phyloP scores from a whole-genome alignment of 2,113 vertebrate species.

The Plestiodon gilberti region DNA sequence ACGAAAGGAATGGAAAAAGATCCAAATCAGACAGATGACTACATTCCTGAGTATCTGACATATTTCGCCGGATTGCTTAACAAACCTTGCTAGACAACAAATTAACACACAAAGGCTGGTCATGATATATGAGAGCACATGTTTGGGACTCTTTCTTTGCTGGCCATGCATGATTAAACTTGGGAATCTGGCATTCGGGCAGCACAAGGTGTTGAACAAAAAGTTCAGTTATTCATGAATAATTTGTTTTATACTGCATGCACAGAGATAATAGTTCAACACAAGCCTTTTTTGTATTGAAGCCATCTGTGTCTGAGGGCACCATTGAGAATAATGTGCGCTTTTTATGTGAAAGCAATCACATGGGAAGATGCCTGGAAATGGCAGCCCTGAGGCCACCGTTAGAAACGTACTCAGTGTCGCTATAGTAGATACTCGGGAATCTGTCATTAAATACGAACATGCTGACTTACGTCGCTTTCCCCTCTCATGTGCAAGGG shows the following conservation, averaged over 20 bases:
- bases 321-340: slow-evolving; percentile 40
- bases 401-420: slow-evolving; percentile 18
- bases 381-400: slow-evolving; percentile 18
- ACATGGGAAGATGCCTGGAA: slow-evolving; percentile 38
- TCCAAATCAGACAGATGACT: background rate
- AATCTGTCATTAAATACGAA: background rate
- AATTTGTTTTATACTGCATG: slow-evolving; percentile 46
- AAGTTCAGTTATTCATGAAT: slow-evolving; percentile 55
- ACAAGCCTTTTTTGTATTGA: slow-evolving; percentile 44
- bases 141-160: slow-evolving; percentile 35
- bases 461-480: background rate
- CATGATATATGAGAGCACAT: slow-evolving; percentile 31
- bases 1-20: slow-evolving; percentile 20
- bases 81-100: background rate
- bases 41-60: background rate
- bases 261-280: slow-evolving; percentile 48
- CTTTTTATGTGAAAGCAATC: slow-evolving; percentile 48
- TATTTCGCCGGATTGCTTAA: slow-evolving; percentile 4
- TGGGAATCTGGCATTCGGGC: slow-evolving; percentile 27
- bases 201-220: slow-evolving; percentile 34
- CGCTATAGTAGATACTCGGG: background rate
- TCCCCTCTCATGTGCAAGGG: background rate
- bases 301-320: slow-evolving; percentile 40
- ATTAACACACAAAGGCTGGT: background rate
- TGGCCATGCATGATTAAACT: slow-evolving; percentile 31